Conservation (phyloP, 2,797 vertebrate genomes). For the Acanthopagrus latus region DNA sequence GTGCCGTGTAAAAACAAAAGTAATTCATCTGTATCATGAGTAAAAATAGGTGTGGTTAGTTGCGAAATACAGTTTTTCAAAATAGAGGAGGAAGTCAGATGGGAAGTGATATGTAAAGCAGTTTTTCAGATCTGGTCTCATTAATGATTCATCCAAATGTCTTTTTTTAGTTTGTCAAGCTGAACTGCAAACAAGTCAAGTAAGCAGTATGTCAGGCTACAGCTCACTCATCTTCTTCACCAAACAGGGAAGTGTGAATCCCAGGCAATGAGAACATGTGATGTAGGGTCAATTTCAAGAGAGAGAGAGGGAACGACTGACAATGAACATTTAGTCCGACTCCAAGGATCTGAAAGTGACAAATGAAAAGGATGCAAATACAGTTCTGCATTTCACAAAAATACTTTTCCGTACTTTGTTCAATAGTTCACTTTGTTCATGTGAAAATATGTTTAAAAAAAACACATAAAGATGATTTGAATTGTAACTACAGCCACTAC, state of each 20-base stretch:
- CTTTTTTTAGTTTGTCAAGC: conserved; percentile 18
- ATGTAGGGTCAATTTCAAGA: neutral
- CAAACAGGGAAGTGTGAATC: conserved; percentile 58
- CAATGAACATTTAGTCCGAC: neutral
- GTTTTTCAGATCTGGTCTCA: neutral
- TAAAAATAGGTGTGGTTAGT: conserved; percentile 41
- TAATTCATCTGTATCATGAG: neutral
- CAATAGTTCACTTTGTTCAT: neutral
- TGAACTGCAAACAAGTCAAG: conserved; percentile 17
- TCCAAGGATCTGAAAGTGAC: conserved; percentile 23
- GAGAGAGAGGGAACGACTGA: neutral
- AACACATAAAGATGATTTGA: neutral
- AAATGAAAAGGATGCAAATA: neutral
- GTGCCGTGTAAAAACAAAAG: neutral
- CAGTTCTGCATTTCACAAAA: conserved; percentile 13
- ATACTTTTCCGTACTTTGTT: neutral
- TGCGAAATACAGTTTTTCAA: conserved; percentile 25
- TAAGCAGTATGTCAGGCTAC: conserved; percentile 1
- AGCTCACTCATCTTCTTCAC: neutral
- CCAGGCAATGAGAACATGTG: conserved; percentile 29
- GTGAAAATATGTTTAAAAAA: neutral
- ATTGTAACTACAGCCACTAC: neutral
- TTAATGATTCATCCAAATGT: conserved; percentile 6
- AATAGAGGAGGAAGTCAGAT: conserved; percentile 44
- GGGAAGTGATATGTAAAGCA: conserved; percentile 25